Evolutionary conservation across 2,113 vertebrate species (phyloP).

Genomic region (Platycercus adscitus): DNA sequence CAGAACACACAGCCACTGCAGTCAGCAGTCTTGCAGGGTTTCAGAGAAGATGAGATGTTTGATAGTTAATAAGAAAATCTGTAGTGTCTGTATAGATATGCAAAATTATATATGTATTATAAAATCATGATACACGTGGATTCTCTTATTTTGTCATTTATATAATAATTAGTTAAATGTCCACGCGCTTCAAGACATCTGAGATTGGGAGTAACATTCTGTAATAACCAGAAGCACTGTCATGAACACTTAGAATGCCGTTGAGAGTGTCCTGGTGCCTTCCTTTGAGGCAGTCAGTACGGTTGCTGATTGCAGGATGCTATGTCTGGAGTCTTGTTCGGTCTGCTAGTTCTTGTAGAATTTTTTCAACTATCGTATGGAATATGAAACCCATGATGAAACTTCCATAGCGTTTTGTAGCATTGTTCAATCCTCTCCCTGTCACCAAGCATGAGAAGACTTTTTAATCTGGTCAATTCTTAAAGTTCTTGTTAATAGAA

Average conservation of each 20-base stretch:
- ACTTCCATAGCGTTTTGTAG: background rate
- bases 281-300: background rate
- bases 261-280: background rate
- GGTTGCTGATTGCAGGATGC: background rate
- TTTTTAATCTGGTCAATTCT: background rate
- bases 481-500: background rate
- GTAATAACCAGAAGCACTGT: background rate
- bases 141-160: background rate
- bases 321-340: background rate
- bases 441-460: background rate
- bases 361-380: background rate
- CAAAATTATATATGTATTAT: background rate
- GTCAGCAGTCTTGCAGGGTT: background rate
- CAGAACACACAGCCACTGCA: background rate
- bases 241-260: background rate
- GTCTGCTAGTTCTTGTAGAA: background rate
- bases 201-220: background rate
- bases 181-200: background rate
- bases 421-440: background rate
- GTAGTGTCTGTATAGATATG: background rate
- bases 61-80: background rate
- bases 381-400: background rate
- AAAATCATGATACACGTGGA: background rate
- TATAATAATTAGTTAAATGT: background rate
- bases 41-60: background rate